Evolutionary conservation across 1,140 invertebrate genomes (phyloP), one percentile per base, ranked within the genome.

Genomic region (Drosophila novamexicana): DNA sequence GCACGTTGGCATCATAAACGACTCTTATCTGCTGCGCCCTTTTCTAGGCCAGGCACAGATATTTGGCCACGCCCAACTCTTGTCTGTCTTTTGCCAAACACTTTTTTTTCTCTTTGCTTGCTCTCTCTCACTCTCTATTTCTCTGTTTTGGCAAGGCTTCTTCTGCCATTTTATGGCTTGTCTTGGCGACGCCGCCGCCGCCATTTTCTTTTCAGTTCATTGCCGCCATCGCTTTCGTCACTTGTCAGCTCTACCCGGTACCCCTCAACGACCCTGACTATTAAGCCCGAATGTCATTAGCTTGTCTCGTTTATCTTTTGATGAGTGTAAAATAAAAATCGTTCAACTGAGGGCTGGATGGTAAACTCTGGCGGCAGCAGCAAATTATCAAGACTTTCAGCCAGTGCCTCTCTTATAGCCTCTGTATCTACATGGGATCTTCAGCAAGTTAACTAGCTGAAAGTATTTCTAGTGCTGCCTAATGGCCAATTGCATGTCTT

Each of bases 251-350:
- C 7, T 2, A 6, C 39, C 7, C 34, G 9, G 39, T 44, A 16
- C 53, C 61, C 18, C 42, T 9, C 32, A n/a, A 9, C 42, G 14
- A 22, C 52, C 9, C 47, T 66, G 66, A 80, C 79, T 88, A 82
- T 86, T 85, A 79, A 75, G 79, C 80, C 74, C 61, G 56, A 84
- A 84, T 75, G 81, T 90, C 84, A 88, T 88, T 88, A 88, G 84
- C 84, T 84, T 89, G 84, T 88, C 84, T 77, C 84, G 80, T 83
- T 89, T 89, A 89, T 89, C 84, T 89, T 89, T 89, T 89, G 89
- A 89, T 89, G 84, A 89, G 84, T 89, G 83, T 80, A 80, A 89
- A 88, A 88, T 79, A 79, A 79, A 86, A 85, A 86, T 69, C 70
- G 56, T 42, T 73, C n/a, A 14, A 73, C 64, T 73, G 54, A 42